These are phyloP conservation scores for Zoanthus sansibaricus DNA, from an alignment of 92 coral and sea anemone species.

Conservation along the genomic window DNA sequence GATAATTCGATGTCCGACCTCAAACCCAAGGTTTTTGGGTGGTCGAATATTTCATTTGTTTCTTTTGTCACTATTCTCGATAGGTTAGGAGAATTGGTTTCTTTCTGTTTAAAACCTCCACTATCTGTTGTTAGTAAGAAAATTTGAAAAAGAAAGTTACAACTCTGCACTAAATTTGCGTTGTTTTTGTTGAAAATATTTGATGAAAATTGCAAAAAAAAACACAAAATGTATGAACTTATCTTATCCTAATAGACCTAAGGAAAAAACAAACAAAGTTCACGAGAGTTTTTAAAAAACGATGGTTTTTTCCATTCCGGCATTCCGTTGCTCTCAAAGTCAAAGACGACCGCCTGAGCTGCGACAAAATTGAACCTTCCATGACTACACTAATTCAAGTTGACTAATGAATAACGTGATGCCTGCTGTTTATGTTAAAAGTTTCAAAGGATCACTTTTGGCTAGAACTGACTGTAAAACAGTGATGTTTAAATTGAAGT, in stretches of 20 bases:
- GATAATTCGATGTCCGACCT: constrained; percentile 38
- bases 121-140: too few species aligned
- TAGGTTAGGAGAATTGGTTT: too few species aligned
- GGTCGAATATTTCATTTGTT: not conserved
- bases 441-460: not conserved
- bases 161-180: too few species aligned
- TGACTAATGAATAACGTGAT: not conserved
- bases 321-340: not conserved
- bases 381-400: not conserved
- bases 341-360: not conserved
- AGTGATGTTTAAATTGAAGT: not conserved
- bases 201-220: too few species aligned
- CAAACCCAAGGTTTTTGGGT: constrained; percentile 27
- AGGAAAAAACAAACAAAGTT: too few species aligned
- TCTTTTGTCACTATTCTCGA: not conserved
- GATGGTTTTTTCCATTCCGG: not conserved
- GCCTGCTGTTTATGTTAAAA: not conserved
- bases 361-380: not conserved
- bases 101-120: too few species aligned
- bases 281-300: too few species aligned
- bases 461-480: not conserved
- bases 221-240: too few species aligned
- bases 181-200: too few species aligned
- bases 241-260: too few species aligned
- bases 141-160: too few species aligned